These are phyloP conservation scores for Ispidina picta DNA, from an alignment of 2,797 vertebrate species.

Conservation along the genomic window DNA sequence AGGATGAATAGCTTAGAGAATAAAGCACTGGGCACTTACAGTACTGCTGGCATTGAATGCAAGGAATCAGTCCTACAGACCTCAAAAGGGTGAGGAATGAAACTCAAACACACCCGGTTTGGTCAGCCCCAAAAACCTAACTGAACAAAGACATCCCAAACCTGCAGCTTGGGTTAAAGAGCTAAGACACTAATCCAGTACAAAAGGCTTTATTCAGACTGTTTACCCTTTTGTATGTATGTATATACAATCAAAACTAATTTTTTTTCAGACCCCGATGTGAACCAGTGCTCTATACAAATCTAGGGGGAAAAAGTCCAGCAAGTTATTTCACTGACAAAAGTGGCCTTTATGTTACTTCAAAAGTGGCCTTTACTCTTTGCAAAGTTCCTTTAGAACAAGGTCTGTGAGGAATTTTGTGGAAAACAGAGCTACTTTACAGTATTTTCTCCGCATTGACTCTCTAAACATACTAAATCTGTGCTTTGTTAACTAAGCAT, in stretches of 20 bases:
- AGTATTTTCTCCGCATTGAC: constrained; percentile 61
- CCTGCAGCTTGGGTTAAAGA: constrained; percentile 70
- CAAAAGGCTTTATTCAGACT: constrained; percentile 58
- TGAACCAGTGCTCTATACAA: constrained; percentile 70
- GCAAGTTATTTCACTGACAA: constrained; percentile 72
- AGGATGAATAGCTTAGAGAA: constrained; percentile 73
- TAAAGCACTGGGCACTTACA: constrained; percentile 67
- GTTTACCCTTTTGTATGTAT: constrained; percentile 59
- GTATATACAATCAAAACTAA: constrained; percentile 68
- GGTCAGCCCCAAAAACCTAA: constrained; percentile 58
- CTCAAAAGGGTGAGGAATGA: constrained; percentile 69
- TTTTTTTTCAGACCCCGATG: constrained; percentile 68
- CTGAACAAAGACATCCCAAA: constrained; percentile 75
- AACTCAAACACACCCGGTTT: constrained; percentile 44
- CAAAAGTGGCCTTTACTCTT: constrained; percentile 71
- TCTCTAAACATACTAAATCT: constrained; percentile 71
- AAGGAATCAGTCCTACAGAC: constrained; percentile 66
- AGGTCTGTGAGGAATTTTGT: constrained; percentile 51
- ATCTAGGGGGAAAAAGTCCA: constrained; percentile 54
- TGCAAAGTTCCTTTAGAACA: constrained; percentile 68
- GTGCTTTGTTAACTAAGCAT: constrained; percentile 70
- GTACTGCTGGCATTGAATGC: constrained; percentile 68
- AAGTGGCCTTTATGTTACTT: constrained; percentile 63
- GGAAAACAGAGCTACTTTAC: constrained; percentile 69
- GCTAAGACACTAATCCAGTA: constrained; percentile 64